These are phyloP conservation scores for Paraescarpia echinospica DNA, from an alignment of 1,140 invertebrate species.

Conservation along the genomic window DNA sequence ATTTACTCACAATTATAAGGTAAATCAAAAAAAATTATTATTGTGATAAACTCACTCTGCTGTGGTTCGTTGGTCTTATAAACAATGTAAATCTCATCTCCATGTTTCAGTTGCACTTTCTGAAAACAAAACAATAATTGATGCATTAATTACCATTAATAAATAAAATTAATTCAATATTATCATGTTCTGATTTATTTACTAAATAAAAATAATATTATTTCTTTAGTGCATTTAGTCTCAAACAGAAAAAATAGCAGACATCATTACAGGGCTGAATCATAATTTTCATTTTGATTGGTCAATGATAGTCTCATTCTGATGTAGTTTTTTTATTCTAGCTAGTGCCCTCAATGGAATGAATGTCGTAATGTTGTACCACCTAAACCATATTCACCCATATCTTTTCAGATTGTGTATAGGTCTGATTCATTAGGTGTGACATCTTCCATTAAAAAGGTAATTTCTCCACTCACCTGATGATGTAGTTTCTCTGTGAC, in stretches of 20 bases:
- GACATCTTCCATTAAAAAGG: neutral
- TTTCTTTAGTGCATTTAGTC: neutral
- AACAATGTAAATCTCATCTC: conserved; percentile 54
- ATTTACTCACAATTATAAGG: neutral
- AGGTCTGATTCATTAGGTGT: neutral
- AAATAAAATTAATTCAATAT: too few relatives aligned
- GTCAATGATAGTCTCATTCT: neutral
- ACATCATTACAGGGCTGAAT: neutral
- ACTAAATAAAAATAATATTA: too few relatives aligned
- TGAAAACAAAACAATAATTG: conserved; percentile 33
- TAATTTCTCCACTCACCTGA: neutral
- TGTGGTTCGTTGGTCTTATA: conserved; percentile 48
- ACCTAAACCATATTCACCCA: neutral
- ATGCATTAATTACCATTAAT: neutral
- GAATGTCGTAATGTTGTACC: neutral
- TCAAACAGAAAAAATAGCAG: neutral
- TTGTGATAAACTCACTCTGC: conserved; percentile 40
- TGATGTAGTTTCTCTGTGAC: conserved; percentile 38
- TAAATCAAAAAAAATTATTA: neutral
- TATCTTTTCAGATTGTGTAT: neutral
- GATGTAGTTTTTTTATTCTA: neutral
- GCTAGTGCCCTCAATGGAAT: neutral
- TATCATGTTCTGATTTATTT: too few relatives aligned
- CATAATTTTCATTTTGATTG: neutral
- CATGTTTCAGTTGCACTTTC: conserved; percentile 45